phyloP scores from a whole-genome alignment of 2,888 invertebrate species.

The Cyrtodaria siliqua region DNA sequence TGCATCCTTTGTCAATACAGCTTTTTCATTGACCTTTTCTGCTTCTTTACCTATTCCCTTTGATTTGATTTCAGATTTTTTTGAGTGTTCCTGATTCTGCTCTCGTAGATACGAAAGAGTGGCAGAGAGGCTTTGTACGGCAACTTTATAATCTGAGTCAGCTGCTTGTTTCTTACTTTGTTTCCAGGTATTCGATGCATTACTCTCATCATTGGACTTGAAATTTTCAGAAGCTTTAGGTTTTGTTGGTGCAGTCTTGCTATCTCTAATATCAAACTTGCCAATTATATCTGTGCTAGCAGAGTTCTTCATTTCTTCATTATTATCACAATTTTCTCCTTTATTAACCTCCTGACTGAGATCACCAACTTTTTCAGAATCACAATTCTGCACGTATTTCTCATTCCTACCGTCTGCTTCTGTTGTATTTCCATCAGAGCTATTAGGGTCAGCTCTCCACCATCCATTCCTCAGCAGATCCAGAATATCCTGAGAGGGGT shows the following conservation, averaged over 20 bases:
- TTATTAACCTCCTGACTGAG: not conserved
- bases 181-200: not conserved
- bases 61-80: not conserved
- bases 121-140: conserved; percentile 40
- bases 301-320: not conserved
- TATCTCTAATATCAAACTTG: not conserved
- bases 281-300: not conserved
- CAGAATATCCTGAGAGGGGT: conserved; percentile 31
- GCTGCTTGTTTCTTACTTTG: not conserved
- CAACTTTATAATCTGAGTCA: conserved; percentile 21
- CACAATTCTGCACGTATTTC: conserved; percentile 11
- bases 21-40: not conserved
- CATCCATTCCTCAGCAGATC: conserved; percentile 66
- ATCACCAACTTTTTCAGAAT: not conserved
- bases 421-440: not conserved
- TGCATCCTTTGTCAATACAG: not conserved
- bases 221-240: too few relatives aligned
- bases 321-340: not conserved
- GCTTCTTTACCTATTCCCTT: not conserved
- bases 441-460: conserved; percentile 67
- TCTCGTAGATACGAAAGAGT: conserved; percentile 32
- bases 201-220: not conserved
- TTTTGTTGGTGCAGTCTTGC: not conserved
- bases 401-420: not conserved
- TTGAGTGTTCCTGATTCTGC: not conserved